Conservation (phyloP, 2,888 invertebrate genomes). For the Xestia sexstrigata region DNA sequence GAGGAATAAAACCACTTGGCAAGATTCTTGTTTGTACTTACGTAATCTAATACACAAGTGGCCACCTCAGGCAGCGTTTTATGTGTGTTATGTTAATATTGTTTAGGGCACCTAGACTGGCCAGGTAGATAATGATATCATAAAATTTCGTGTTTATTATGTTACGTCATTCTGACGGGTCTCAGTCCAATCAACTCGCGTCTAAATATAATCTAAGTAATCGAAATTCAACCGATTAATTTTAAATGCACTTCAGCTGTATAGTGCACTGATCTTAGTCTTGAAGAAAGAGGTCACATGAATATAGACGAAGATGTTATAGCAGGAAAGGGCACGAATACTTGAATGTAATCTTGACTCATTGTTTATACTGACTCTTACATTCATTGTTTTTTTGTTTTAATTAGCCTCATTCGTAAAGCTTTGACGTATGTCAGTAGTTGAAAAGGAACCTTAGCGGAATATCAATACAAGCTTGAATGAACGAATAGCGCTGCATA, state of each 20-base stretch:
- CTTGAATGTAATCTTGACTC: conserved; percentile 37
- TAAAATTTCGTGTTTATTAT: conserved; percentile 68
- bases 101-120: conserved; percentile 51
- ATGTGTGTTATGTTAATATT: conserved; percentile 54
- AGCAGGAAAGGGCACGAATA: conserved; percentile 32
- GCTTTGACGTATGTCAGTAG: conserved; percentile 40
- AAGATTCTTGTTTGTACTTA: conserved; percentile 47
- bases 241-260: conserved; percentile 57
- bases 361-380: conserved; percentile 43
- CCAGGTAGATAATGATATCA: conserved; percentile 69
- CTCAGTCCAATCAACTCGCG: conserved; percentile 50
- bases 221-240: conserved; percentile 57
- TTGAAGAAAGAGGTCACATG: conserved; percentile 42
- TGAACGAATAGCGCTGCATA: conserved; percentile 36
- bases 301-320: conserved; percentile 26
- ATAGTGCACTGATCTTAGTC: conserved; percentile 21
- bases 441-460: conserved; percentile 33
- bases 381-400: conserved; percentile 44
- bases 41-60: conserved; percentile 47
- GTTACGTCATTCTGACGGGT: conserved; percentile 71
- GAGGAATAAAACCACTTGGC: conserved; percentile 52
- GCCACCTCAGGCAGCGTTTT: conserved; percentile 54
- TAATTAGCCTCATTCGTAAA: conserved; percentile 57
- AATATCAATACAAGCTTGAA: conserved; percentile 53
- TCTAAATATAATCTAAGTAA: conserved; percentile 60